These are phyloP conservation scores for Tiliqua scincoides DNA, from an alignment of 2,113 vertebrate species.

Conservation along the genomic window DNA sequence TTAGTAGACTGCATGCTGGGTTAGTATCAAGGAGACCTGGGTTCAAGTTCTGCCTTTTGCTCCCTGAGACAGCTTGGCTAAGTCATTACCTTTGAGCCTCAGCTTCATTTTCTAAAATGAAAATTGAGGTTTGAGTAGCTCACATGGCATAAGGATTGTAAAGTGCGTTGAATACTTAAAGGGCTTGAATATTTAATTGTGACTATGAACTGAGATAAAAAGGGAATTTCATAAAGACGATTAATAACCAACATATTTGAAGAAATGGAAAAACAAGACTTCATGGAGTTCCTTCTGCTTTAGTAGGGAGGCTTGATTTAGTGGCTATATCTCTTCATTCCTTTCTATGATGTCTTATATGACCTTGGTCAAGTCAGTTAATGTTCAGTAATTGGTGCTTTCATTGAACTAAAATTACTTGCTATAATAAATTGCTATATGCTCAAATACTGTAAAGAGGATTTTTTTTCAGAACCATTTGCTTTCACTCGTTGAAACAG, in stretches of 20 bases:
- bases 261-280: slow-evolving; percentile 1
- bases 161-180: slow-evolving; percentile 8
- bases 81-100: background rate
- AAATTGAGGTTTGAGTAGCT: background rate
- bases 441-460: background rate
- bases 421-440: background rate
- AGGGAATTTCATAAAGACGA: slow-evolving; percentile 16
- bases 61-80: background rate
- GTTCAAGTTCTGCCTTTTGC: background rate
- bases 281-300: background rate
- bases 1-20: background rate
- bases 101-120: background rate
- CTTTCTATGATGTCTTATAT: background rate
- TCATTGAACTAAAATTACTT: background rate
- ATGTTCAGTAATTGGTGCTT: background rate
- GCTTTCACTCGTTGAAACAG: background rate
- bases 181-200: slow-evolving; percentile 11
- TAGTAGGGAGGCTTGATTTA: background rate
- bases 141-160: background rate
- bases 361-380: background rate
- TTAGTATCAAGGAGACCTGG: background rate
- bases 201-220: background rate
- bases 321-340: background rate
- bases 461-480: background rate
- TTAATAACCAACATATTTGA: background rate